Evolutionary conservation across 1,140 invertebrate genomes (phyloP).

Genomic region (Cydia splendana): DNA sequence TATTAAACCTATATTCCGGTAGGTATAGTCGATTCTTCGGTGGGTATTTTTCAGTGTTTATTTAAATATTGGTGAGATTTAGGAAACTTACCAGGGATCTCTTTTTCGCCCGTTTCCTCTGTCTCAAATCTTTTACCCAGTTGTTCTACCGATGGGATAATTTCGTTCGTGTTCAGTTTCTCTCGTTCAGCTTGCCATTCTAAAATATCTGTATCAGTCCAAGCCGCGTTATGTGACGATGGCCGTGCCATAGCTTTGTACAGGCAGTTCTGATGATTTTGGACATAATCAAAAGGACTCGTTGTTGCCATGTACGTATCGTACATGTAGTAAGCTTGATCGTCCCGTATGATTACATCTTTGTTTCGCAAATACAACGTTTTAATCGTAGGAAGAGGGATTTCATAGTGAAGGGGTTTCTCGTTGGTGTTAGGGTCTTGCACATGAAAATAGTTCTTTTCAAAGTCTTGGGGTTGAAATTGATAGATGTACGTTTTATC

Average conservation of each 20-base stretch:
- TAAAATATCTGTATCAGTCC: neutral
- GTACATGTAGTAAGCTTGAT: constrained; percentile 16
- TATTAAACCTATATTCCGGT: no score
- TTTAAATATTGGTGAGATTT: neutral
- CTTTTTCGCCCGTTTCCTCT: constrained; percentile 6
- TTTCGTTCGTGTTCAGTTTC: constrained; percentile 44
- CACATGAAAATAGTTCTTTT: neutral
- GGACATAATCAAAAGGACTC: constrained; percentile 20
- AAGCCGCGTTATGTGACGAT: neutral
- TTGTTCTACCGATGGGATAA: constrained; percentile 44
- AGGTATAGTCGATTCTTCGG: neutral
- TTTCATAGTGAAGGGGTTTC: neutral
- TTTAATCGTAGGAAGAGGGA: constrained; percentile 8
- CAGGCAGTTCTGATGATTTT: neutral
- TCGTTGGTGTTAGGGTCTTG: neutral
- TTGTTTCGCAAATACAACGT: constrained; percentile 8
- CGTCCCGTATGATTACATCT: neutral
- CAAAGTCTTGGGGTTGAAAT: neutral
- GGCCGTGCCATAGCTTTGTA: constrained; percentile 9
- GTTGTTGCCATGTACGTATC: constrained; percentile 16
- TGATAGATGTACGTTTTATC: neutral
- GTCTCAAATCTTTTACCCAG: constrained; percentile 47
- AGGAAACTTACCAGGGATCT: constrained; percentile 17
- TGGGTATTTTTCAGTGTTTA: neutral
- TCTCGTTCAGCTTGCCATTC: constrained; percentile 41